Evolutionary conservation across 2,888 invertebrate genomes (phyloP), one percentile per base, ranked within the genome.

Genomic region (Periphyllus acericola): DNA sequence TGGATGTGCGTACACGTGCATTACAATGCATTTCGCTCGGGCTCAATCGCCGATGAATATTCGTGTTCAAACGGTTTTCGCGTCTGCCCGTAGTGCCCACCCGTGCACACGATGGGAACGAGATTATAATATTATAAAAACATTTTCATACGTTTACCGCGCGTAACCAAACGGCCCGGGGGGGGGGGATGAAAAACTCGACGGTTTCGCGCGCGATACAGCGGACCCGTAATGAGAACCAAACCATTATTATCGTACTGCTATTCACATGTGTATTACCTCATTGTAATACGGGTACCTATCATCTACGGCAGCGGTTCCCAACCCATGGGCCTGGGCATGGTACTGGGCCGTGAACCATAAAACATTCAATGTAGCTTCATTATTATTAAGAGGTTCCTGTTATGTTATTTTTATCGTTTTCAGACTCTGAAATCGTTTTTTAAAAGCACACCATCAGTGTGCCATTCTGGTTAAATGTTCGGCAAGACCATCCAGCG

Each of bases 31-130:
- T 25, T 25, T 21, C 3, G 21, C 60, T 19, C 60, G 21, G 1
- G 3, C 32, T 25, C 71, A 81, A 81, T 81, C 52, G 71, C 71
- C 71, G 32, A 82, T 82, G 71, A 82, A 82, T 82, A n/a, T 82
- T 71, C 32, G 21, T 14, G 9, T 71, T 71, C 46, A 71, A 46
- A 82, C 71, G 17, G 68, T 81, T 81, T 82, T 71, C 32, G 32
- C 71, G 21, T 66, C 34, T n/a, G n/a, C 36, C 2, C 32, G 52
- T 32, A 11, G 32, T 34, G 5, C 46, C 29, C 32, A 55, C 29
- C 46, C n/a, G n/a, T n/a, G n/a, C n/a, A n/a, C n/a, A 46, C 46
- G 46, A 46, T 14, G 46, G 32, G 1, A 52, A 78, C 55, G 55
- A n/a, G n/a, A 52, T 78, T 21, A 21, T 46, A 52, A 46, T 46